phyloP scores from a whole-genome alignment of 2,888 invertebrate genomes.

The Yponomeuta plumbellus region DNA sequence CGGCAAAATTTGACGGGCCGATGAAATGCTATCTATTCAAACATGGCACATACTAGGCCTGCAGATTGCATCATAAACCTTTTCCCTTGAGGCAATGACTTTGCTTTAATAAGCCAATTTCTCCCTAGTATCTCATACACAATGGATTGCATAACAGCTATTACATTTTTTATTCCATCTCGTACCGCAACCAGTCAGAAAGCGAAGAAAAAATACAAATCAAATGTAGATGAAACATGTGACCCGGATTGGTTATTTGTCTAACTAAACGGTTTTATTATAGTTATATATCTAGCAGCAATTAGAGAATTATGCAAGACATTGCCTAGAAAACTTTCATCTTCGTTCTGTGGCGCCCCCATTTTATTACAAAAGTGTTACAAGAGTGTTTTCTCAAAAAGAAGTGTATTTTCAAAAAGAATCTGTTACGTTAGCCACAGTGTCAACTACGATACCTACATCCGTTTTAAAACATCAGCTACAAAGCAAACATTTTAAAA shows the following conservation, averaged over 20 bases:
- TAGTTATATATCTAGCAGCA: slow-evolving; percentile 6
- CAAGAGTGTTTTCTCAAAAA: too few species aligned
- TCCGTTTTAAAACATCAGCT: slow-evolving; percentile 3
- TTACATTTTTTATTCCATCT: neutral
- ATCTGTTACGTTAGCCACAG: slow-evolving; percentile 10
- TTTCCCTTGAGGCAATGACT: slow-evolving; percentile 17
- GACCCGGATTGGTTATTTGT: slow-evolving; percentile 10
- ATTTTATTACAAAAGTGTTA: slow-evolving; percentile 5
- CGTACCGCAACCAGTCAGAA: neutral
- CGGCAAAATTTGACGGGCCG: neutral
- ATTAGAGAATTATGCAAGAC: slow-evolving; percentile 9
- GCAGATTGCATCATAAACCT: slow-evolving; percentile 14
- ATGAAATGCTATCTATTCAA: neutral
- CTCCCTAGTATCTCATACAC: slow-evolving; percentile 13
- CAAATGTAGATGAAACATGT: slow-evolving; percentile 6
- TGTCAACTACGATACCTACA: slow-evolving; percentile 10
- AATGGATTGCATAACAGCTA: slow-evolving; percentile 1
- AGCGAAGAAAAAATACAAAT: slow-evolving; percentile 2
- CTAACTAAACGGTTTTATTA: neutral
- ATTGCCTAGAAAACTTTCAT: slow-evolving; percentile 8
- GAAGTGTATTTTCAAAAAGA: too few species aligned
- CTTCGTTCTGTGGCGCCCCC: slow-evolving; percentile 8
- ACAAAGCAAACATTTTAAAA: neutral
- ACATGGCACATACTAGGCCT: neutral
- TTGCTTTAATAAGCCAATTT: slow-evolving; percentile 16